phyloP scores from a whole-genome alignment of 2,888 invertebrate genomes.

The Chrysotoxum bicinctum region DNA sequence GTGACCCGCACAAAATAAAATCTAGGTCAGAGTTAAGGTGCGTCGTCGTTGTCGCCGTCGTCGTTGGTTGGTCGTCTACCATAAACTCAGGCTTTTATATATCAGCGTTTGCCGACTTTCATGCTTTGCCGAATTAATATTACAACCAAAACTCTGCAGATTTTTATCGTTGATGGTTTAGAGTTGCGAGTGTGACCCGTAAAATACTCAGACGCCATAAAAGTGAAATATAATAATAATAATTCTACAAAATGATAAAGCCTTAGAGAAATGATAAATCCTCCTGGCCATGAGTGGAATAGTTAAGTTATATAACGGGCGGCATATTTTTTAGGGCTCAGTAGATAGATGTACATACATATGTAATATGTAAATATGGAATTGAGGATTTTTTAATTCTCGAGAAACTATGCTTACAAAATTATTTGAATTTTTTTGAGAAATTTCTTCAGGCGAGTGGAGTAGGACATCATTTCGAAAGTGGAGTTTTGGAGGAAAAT shows the following conservation, averaged over 20 bases:
- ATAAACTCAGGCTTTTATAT: not conserved
- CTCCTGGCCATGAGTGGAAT: not conserved
- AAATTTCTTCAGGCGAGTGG: no score
- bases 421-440: no score
- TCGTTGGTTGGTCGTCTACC: not conserved
- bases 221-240: constrained; percentile 41
- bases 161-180: constrained; percentile 56
- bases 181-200: constrained; percentile 33
- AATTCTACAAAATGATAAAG: constrained; percentile 50
- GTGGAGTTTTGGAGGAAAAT: no score
- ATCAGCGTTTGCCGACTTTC: constrained; percentile 31
- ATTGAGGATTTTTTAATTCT: no score
- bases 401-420: no score
- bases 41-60: not conserved
- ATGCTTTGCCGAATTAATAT: constrained; percentile 44
- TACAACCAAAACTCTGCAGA: constrained; percentile 44
- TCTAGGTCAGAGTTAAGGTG: constrained; percentile 58
- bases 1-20: constrained; percentile 45
- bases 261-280: not conserved
- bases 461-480: no score
- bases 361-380: no score
- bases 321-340: not conserved
- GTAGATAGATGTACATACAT: not conserved
- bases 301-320: not conserved
- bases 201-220: constrained; percentile 34